Evolutionary conservation across 2,888 invertebrate genomes (phyloP).

Genomic region (Orthonychiurus folsomi): DNA sequence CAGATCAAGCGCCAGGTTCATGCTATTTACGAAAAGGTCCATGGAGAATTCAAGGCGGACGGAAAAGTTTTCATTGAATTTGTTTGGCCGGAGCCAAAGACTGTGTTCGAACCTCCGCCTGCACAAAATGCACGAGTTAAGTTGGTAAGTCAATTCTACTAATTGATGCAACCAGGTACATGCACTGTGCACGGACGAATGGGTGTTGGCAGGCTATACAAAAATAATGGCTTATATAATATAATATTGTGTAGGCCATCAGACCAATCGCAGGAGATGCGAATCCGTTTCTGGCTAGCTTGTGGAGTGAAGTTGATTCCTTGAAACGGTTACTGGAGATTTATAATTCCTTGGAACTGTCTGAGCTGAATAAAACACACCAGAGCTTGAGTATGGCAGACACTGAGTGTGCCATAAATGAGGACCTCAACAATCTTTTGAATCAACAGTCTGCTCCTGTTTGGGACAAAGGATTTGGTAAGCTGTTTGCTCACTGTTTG

Average conservation of each 20-base stretch:
- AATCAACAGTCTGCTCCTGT: slow-evolving; percentile 22
- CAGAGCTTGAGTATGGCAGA: neutral
- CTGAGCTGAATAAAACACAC: slow-evolving; percentile 3
- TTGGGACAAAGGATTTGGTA: slow-evolving; percentile 25
- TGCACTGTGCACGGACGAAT: too few relatives aligned
- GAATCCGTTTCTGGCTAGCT: slow-evolving; percentile 26
- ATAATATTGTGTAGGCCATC: slow-evolving; percentile 22
- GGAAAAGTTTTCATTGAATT: slow-evolving; percentile 36
- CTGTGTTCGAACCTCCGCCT: slow-evolving; percentile 30
- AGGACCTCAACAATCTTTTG: slow-evolving; percentile 14
- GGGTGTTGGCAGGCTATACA: too few relatives aligned
- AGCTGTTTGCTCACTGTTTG: neutral
- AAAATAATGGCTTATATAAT: neutral
- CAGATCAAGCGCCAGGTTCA: slow-evolving; percentile 26
- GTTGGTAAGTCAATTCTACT: slow-evolving; percentile 18
- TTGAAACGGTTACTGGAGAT: slow-evolving; percentile 25
- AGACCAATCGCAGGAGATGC: slow-evolving; percentile 35
- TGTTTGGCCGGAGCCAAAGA: slow-evolving; percentile 28
- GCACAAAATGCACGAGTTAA: slow-evolving; percentile 22
- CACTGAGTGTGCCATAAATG: neutral
- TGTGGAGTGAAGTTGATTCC: slow-evolving; percentile 31
- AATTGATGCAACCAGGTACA: neutral
- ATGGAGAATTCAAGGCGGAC: slow-evolving; percentile 29
- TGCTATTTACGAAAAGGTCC: slow-evolving; percentile 37
- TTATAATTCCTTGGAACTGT: slow-evolving; percentile 9